Evolutionary conservation across 2,113 vertebrate genomes (phyloP).

Genomic region (Aspidoscelis tigris): DNA sequence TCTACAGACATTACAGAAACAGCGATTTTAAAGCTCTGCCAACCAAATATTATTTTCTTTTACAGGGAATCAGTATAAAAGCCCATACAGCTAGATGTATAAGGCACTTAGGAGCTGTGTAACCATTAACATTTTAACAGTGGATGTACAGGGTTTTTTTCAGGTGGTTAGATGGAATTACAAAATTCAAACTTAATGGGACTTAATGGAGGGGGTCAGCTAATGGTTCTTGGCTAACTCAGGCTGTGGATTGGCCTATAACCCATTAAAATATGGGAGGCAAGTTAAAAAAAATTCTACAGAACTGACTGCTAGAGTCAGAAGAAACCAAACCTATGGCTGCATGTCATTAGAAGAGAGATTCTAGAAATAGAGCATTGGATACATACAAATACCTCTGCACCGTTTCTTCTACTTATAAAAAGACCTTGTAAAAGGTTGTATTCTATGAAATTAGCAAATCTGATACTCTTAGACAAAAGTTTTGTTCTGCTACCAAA

Average conservation of each 20-base stretch:
- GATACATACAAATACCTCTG: background rate
- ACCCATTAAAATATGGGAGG: conserved; percentile 46
- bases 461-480: background rate
- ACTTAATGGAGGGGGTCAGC: too few species aligned
- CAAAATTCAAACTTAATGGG: background rate
- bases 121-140: too few species aligned
- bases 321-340: background rate
- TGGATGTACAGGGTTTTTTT: background rate
- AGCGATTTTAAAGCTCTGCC: background rate
- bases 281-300: conserved; percentile 48
- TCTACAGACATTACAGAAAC: conserved; percentile 33
- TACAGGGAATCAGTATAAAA: background rate
- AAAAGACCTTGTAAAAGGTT: background rate
- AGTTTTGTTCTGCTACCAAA: background rate
- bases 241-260: background rate
- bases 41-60: background rate
- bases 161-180: background rate
- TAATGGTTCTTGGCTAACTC: too few species aligned
- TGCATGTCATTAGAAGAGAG: conserved; percentile 40
- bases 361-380: background rate
- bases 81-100: background rate
- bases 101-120: background rate
- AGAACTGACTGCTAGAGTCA: conserved; percentile 63
- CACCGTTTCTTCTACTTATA: background rate
- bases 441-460: background rate